Conservation (phyloP, 2,888 invertebrate genomes). For the Acrobasis repandana region DNA sequence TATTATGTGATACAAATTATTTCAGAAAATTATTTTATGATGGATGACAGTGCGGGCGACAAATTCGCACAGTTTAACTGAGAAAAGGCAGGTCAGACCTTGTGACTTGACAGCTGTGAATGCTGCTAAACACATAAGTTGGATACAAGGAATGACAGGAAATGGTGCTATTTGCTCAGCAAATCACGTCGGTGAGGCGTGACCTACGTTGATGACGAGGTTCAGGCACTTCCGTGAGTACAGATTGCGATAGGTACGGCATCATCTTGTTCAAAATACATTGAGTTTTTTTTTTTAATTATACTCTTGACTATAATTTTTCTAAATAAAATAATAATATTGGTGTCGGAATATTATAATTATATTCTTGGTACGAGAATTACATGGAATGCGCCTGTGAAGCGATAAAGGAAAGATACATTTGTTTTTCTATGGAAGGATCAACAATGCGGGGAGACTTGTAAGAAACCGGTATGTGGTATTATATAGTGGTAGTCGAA, state of each 20-base stretch:
- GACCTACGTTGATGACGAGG: slow-evolving; percentile 53
- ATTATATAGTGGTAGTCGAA: slow-evolving; percentile 58
- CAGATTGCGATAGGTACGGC: slow-evolving; percentile 39
- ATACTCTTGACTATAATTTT: no score
- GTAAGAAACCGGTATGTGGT: slow-evolving; percentile 73
- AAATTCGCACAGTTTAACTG: no score
- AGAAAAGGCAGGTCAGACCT: neutral
- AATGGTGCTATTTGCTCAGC: slow-evolving; percentile 61
- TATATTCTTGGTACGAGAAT: neutral
- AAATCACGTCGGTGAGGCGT: slow-evolving; percentile 65
- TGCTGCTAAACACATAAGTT: slow-evolving; percentile 35
- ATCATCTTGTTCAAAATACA: slow-evolving; percentile 24
- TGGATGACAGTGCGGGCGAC: no score
- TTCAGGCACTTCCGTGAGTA: slow-evolving; percentile 55
- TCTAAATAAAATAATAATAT: neutral
- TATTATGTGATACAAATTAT: no score
- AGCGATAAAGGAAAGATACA: slow-evolving; percentile 60
- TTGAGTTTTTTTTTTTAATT: neutral
- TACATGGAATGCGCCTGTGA: slow-evolving; percentile 36
- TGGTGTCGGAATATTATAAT: neutral
- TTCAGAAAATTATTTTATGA: no score
- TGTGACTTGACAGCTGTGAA: slow-evolving; percentile 28
- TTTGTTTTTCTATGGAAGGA: slow-evolving; percentile 75
- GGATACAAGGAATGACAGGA: slow-evolving; percentile 46
- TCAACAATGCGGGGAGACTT: slow-evolving; percentile 69